These are phyloP conservation scores for Tylochromis polylepis DNA, from an alignment of 2,113 vertebrate genomes.

Conservation along the genomic window DNA sequence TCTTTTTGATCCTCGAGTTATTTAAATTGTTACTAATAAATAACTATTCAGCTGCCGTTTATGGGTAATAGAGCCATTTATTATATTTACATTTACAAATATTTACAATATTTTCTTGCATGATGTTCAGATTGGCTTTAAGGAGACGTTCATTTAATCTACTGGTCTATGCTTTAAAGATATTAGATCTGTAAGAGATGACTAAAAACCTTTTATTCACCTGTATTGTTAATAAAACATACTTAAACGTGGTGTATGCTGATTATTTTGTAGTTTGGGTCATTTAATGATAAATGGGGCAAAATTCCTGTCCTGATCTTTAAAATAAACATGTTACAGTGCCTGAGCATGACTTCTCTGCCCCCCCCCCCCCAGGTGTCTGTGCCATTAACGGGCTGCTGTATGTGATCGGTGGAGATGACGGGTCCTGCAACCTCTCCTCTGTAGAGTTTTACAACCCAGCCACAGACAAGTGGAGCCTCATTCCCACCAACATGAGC, in stretches of 20 bases:
- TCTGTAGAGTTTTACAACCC: slow-evolving; percentile 96
- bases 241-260: fast-evolving
- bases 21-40: background rate
- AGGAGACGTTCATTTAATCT: background rate
- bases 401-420: slow-evolving; percentile 93
- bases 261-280: background rate
- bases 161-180: background rate
- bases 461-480: slow-evolving; percentile 88
- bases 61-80: background rate
- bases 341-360: background rate
- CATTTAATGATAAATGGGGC: background rate
- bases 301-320: background rate
- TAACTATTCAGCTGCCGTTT: background rate
- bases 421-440: slow-evolving; percentile 92
- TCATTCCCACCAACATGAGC: slow-evolving; percentile 94
- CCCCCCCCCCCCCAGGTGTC: slow-evolving; percentile 72
- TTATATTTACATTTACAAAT: background rate
- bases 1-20: background rate
- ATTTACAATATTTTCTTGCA: background rate
- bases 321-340: background rate
- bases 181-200: background rate
- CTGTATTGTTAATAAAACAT: background rate
- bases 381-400: slow-evolving; percentile 91
- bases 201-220: background rate
- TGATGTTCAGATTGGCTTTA: background rate